Evolutionary conservation across 2,888 invertebrate genomes (phyloP).

Genomic region (Drosophila colorata): DNA sequence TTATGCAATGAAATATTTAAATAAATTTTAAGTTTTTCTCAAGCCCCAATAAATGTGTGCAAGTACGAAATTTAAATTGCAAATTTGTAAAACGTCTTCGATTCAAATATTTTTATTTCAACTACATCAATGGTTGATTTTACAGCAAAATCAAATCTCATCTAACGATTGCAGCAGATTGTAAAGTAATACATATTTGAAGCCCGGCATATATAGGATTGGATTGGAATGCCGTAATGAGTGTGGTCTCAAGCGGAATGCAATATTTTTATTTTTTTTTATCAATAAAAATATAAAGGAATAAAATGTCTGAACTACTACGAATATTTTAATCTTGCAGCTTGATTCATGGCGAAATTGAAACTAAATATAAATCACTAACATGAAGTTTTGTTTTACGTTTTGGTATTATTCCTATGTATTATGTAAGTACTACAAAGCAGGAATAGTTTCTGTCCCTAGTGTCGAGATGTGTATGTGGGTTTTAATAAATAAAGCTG

Average conservation of each 20-base stretch:
- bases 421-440: too few relatives aligned
- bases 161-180: background rate
- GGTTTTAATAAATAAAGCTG: background rate
- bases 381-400: background rate
- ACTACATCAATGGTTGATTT: too few relatives aligned
- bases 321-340: background rate
- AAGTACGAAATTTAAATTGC: background rate
- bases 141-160: background rate
- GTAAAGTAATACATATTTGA: background rate
- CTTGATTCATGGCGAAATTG: too few relatives aligned
- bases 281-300: background rate
- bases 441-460: too few relatives aligned
- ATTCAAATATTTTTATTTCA: too few relatives aligned
- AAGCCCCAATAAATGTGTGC: background rate
- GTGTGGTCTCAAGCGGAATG: background rate
- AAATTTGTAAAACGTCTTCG: background rate
- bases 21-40: background rate
- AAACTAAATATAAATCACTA: too few relatives aligned
- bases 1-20: conserved; percentile 5
- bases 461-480: too few relatives aligned
- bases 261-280: background rate
- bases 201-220: background rate
- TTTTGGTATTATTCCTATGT: background rate
- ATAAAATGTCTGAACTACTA: background rate
- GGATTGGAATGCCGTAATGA: background rate